Evolutionary conservation across 2,888 invertebrate species (phyloP).

Genomic region (Pristionchus entomophagus): DNA sequence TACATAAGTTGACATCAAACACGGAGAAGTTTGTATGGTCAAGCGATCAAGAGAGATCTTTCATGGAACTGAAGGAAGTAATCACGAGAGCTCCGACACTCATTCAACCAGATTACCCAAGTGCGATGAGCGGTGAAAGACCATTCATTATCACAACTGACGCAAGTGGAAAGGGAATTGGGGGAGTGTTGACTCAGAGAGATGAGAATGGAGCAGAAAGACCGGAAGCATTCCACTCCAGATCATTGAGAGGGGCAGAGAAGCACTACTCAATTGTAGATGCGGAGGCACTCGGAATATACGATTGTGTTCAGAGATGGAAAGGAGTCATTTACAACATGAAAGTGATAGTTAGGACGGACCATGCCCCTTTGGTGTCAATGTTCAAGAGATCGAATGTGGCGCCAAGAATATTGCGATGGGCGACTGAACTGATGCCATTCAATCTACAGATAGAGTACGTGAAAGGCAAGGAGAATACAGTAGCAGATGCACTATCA

Average conservation of each 20-base stretch:
- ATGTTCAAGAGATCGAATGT: conserved; percentile 4
- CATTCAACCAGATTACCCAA: conserved; percentile 27
- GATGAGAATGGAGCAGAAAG: background rate
- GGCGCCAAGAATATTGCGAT: background rate
- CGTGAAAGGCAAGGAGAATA: conserved; percentile 6
- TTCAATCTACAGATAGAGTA: background rate
- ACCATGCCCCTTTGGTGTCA: background rate
- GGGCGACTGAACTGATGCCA: background rate
- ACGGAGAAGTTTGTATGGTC: conserved; percentile 51
- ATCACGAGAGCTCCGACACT: conserved; percentile 53
- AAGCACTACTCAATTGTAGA: conserved; percentile 9
- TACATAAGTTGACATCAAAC: conserved; percentile 52
- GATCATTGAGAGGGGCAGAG: background rate
- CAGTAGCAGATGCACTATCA: background rate
- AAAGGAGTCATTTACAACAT: background rate
- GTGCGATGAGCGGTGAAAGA: background rate
- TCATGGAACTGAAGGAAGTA: conserved; percentile 53
- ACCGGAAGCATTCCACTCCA: background rate
- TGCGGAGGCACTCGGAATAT: background rate
- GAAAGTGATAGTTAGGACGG: background rate
- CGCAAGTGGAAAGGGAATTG: background rate
- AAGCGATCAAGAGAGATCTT: conserved; percentile 50
- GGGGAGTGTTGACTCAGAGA: background rate
- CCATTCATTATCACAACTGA: background rate
- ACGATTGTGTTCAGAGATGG: background rate